These are phyloP conservation scores for Rallus limicola DNA, from an alignment of 2,113 vertebrate genomes.

Conservation along the genomic window DNA sequence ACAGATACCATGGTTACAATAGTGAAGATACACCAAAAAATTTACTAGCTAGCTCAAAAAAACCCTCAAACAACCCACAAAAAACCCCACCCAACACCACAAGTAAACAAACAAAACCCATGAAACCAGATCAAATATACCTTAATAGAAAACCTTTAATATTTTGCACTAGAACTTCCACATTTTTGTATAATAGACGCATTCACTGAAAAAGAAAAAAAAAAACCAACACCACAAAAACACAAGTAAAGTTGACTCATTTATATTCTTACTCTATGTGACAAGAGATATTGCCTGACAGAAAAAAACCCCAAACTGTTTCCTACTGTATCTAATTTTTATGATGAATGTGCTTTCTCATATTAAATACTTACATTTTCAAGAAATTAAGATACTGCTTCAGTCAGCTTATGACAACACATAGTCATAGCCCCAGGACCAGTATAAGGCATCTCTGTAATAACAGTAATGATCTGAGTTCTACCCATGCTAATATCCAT, in stretches of 20 bases:
- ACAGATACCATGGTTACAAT: neutral
- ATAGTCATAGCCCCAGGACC: neutral
- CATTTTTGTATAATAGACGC: neutral
- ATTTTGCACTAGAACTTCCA: neutral
- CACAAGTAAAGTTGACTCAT: neutral
- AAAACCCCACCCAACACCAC: neutral
- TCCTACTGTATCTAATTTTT: neutral
- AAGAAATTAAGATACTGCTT: neutral
- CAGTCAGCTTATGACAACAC: neutral
- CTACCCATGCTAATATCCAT: neutral
- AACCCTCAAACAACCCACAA: too few species aligned
- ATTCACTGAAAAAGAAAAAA: neutral
- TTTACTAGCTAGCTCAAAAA: neutral
- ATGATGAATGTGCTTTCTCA: neutral
- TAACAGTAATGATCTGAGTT: neutral
- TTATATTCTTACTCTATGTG: neutral
- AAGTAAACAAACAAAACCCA: neutral
- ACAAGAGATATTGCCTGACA: neutral
- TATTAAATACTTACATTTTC: neutral
- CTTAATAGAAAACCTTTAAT: neutral
- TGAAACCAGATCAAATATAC: neutral
- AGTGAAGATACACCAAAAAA: neutral
- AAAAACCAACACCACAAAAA: neutral
- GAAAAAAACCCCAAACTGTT: neutral
- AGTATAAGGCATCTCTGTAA: neutral